Evolutionary conservation across 2,797 vertebrate species (phyloP), one percentile per base, ranked within the genome.

Genomic region (Chromis chromis): DNA sequence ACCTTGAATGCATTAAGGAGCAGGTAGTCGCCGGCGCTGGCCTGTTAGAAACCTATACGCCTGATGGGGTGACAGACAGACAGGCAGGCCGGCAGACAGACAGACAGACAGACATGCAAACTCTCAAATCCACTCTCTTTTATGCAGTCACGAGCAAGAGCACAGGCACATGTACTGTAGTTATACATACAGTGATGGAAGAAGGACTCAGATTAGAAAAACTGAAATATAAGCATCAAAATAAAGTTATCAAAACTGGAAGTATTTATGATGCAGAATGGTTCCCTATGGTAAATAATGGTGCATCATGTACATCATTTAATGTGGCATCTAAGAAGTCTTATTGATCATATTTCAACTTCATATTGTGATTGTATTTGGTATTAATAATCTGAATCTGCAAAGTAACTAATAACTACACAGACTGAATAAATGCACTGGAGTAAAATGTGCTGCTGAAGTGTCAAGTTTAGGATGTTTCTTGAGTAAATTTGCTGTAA

Each of bases 1-100:
- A 94, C 91, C 92, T 94, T 93, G 92, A 94, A 94, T 19, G 85
- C 91, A 92, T 93, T 90, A 93, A 85, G 81, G 65, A 79, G 86
- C 88, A 92, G 93, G 91, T 92, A 90, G 76, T 89, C 75, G 14
- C 74, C 79, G 64, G 71, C 17, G 55, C 71, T 63, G 79, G 77
- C 60, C 66, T 31, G 57, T 86, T 86, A 89, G 84, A 81, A 36
- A 74, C 71, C 73, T 73, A 60, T 76, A 78, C 82, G 83, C 77
- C 84, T 88, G 83, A 85, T 70, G 48, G 78, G 66, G 71, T 81
- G 87, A 82, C 69, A 85, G 84, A 82, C 85, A 82, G 77, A 67
- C 79, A 74, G 70, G 42, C 70, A 46, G 75, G 40, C 74, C 40
- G 76, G 42, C 65, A 84, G 73, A 16, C 39, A 71, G 33, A 48